phyloP scores from a whole-genome alignment of 1,140 invertebrate species.

The Vanessa tameamea region DNA sequence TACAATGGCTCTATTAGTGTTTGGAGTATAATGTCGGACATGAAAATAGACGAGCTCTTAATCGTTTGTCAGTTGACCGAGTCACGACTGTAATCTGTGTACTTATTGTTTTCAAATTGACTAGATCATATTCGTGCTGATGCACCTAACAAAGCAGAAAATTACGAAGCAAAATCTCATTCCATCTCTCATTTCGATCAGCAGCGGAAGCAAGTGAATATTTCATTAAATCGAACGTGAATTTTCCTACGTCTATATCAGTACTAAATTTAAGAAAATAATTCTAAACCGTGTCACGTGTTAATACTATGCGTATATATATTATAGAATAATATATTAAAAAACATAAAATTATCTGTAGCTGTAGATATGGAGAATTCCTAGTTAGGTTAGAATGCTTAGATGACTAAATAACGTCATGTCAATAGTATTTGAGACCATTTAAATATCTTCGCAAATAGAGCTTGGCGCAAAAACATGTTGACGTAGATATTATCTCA shows the following conservation, averaged over 20 bases:
- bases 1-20: background rate
- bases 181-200: background rate
- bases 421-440: background rate
- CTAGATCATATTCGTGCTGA: background rate
- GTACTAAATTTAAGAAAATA: too few relatives aligned
- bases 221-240: too few relatives aligned
- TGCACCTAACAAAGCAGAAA: background rate
- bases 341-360: too few relatives aligned
- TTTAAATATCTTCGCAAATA: constrained; percentile 3
- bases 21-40: background rate
- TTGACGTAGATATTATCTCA: constrained; percentile 20
- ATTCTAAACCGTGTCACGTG: too few relatives aligned
- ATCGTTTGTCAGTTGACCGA: constrained; percentile 18
- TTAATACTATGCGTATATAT: too few relatives aligned
- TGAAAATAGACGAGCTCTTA: constrained; percentile 23
- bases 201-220: too few relatives aligned
- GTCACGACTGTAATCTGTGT: constrained; percentile 23
- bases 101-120: constrained; percentile 13
- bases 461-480: constrained; percentile 16
- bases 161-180: background rate
- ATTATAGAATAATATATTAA: too few relatives aligned
- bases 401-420: constrained; percentile 1
- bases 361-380: too few relatives aligned
- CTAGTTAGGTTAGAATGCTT: background rate
- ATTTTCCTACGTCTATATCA: too few relatives aligned